Evolutionary conservation across 2,888 invertebrate species (phyloP).

Genomic region (Eristalis tenax): DNA sequence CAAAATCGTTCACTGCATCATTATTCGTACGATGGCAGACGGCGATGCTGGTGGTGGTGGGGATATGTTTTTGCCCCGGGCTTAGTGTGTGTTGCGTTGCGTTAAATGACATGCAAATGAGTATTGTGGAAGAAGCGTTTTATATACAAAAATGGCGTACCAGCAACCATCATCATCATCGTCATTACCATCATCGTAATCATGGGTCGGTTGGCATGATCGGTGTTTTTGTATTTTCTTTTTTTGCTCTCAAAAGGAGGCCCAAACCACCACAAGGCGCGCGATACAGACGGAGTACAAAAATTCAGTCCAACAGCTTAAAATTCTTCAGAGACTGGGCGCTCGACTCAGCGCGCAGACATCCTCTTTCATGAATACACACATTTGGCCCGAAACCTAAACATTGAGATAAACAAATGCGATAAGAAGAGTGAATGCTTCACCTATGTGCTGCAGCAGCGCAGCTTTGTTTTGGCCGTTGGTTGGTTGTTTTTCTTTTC

Average conservation of each 20-base stretch:
- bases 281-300: conserved; percentile 28
- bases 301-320: conserved; percentile 60
- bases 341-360: conserved; percentile 47
- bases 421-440: conserved; percentile 70
- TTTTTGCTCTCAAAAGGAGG: not conserved
- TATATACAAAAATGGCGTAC: conserved; percentile 66
- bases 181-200: conserved; percentile 39
- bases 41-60: conserved; percentile 41
- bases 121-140: conserved; percentile 59
- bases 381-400: conserved; percentile 71
- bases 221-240: conserved; percentile 26
- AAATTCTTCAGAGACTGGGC: conserved; percentile 60
- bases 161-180: conserved; percentile 21
- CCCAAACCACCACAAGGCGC: conserved; percentile 31
- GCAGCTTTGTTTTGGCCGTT: conserved; percentile 63
- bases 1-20: conserved; percentile 62
- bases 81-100: conserved; percentile 69
- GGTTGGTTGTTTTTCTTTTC: not conserved
- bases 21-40: conserved; percentile 30
- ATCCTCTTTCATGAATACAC: conserved; percentile 60
- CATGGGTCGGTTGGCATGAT: conserved; percentile 41
- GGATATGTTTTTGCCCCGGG: conserved; percentile 38
- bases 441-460: conserved; percentile 66
- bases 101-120: conserved; percentile 73
- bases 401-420: conserved; percentile 72